These are phyloP conservation scores for Pheosia gnoma DNA, from an alignment of 2,888 invertebrate species.

Conservation along the genomic window DNA sequence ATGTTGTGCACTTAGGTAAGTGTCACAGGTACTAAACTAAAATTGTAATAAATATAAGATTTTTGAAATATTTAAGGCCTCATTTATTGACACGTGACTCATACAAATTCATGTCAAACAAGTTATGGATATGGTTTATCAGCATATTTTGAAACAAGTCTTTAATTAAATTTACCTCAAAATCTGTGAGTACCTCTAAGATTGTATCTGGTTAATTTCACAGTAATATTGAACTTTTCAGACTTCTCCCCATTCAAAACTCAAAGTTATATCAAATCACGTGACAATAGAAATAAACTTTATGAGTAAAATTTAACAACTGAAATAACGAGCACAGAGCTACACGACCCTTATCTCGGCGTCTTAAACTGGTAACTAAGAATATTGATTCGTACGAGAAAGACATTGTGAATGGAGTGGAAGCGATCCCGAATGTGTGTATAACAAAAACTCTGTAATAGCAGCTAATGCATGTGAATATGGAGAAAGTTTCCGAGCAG, in stretches of 20 bases:
- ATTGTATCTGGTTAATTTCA: too few relatives aligned
- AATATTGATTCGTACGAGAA: constrained; percentile 45
- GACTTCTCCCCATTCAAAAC: constrained; percentile 14
- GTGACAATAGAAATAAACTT: constrained; percentile 37
- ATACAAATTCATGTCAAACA: too few relatives aligned
- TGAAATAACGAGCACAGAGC: constrained; percentile 12
- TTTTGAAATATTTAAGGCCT: too few relatives aligned
- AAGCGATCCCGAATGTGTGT: constrained; percentile 30
- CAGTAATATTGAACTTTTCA: neutral
- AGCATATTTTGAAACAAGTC: too few relatives aligned
- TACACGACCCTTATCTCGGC: constrained; percentile 20
- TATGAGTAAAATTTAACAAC: constrained; percentile 26
- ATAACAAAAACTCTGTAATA: constrained; percentile 67
- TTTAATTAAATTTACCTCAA: too few relatives aligned
- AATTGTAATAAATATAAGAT: too few relatives aligned
- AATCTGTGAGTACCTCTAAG: too few relatives aligned
- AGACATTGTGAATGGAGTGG: constrained; percentile 51
- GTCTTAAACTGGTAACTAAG: constrained; percentile 37
- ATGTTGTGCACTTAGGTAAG: neutral
- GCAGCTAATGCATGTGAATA: constrained; percentile 72
- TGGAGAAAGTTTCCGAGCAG: constrained; percentile 69
- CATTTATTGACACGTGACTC: too few relatives aligned
- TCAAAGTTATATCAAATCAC: constrained; percentile 24
- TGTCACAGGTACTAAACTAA: neutral
- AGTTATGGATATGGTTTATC: too few relatives aligned